A percentile compares a stretch with the other conserved stretches of the same genome.
Conservation (phyloP, 2,113 vertebrate species). For the Acanthochromis polyacanthus region DNA sequence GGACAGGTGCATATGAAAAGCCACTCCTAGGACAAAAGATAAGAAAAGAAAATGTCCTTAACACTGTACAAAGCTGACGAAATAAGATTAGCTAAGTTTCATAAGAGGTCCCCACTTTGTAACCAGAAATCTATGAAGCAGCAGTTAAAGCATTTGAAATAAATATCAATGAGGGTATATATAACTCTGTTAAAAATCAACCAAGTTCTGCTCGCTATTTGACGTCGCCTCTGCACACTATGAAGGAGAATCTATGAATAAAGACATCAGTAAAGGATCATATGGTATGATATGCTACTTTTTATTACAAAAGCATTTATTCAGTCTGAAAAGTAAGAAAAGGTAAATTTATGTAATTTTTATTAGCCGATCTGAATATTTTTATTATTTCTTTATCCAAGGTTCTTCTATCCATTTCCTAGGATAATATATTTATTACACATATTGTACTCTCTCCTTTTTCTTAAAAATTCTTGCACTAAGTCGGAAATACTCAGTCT, state of each 20-base stretch:
- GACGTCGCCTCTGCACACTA: neutral
- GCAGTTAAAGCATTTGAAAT: too few species aligned
- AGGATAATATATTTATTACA: too few species aligned
- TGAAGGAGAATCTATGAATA: neutral
- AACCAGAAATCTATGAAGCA: neutral
- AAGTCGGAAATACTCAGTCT: slow-evolving; percentile 2
- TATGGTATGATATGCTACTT: neutral
- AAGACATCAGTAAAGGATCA: neutral
- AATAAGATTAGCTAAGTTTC: neutral
- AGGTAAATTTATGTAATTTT: neutral
- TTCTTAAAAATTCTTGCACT: neutral
- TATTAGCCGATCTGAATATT: too few species aligned
- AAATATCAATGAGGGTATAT: too few species aligned
- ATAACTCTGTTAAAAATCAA: neutral
- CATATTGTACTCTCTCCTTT: neutral
- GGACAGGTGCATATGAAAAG: slow-evolving; percentile 22
- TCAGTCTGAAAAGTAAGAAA: neutral
- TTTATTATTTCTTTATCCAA: too few species aligned
- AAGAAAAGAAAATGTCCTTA: slow-evolving; percentile 3
- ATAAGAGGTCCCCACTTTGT: neutral
- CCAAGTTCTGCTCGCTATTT: neutral
- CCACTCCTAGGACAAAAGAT: slow-evolving; percentile 4
- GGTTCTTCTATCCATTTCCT: too few species aligned
- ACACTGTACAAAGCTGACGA: slow-evolving; percentile 1
- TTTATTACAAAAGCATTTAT: neutral